Evolutionary conservation across 2,888 invertebrate genomes (phyloP).

Genomic region (Campoplex capitator): DNA sequence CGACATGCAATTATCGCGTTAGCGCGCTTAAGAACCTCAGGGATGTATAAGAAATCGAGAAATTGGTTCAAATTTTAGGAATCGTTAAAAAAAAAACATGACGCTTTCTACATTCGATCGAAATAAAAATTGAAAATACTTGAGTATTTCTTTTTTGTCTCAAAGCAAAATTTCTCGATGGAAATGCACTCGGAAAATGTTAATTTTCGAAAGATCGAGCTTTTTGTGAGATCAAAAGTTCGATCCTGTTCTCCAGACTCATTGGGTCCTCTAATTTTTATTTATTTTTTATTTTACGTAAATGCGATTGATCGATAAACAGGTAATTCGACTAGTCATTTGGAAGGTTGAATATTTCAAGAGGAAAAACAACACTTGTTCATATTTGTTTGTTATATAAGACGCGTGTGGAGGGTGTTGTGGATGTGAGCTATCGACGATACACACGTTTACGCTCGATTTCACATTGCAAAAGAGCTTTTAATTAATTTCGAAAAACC

Average conservation of each 20-base stretch:
- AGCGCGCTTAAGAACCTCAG: conserved; percentile 44
- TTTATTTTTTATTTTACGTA: too few species aligned
- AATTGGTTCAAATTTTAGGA: not conserved
- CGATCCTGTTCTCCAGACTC: too few species aligned
- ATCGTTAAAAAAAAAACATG: not conserved
- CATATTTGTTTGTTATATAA: not conserved
- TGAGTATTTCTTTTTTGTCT: not conserved
- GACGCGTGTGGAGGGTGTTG: not conserved
- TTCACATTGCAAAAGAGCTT: not conserved
- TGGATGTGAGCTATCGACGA: too few species aligned
- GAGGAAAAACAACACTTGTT: not conserved
- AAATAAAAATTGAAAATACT: not conserved
- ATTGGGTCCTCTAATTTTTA: too few species aligned
- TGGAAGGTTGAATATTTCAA: not conserved
- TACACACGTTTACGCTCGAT: not conserved
- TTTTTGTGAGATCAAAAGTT: too few species aligned
- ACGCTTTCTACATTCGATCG: not conserved
- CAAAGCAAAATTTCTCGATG: too few species aligned
- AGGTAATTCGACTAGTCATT: not conserved
- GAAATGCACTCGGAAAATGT: too few species aligned
- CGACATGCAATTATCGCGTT: conserved; percentile 58
- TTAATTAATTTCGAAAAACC: not conserved
- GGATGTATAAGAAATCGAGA: not conserved
- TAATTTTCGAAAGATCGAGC: too few species aligned
- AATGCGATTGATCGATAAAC: not conserved